phyloP scores from a whole-genome alignment of 2,888 invertebrate species.

The Vannuccia rotundouncinata region DNA sequence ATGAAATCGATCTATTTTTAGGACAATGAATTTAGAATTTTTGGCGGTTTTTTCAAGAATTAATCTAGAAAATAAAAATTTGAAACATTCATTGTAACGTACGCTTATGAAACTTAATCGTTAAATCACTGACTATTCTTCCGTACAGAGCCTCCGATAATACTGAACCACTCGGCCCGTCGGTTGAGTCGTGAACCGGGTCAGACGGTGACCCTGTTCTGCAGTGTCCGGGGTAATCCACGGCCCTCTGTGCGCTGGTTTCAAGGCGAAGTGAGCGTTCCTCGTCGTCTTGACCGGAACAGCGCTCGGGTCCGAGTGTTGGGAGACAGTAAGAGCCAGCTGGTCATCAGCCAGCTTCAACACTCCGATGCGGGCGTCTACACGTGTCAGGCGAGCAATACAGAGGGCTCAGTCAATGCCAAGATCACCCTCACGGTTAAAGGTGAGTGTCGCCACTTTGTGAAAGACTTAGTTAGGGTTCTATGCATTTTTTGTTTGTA shows the following conservation, averaged over 20 bases:
- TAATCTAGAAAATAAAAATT: too few species aligned
- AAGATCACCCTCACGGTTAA: neutral
- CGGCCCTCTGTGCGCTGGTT: neutral
- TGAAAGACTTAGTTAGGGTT: too few species aligned
- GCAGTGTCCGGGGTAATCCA: neutral
- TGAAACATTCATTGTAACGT: too few species aligned
- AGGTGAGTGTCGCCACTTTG: too few species aligned
- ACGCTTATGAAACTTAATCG: too few species aligned
- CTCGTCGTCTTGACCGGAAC: neutral
- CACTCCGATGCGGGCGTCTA: neutral
- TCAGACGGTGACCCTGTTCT: slow-evolving; percentile 21
- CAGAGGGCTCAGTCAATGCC: neutral
- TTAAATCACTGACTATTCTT: too few species aligned
- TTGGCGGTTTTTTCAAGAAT: too few species aligned
- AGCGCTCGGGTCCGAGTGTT: neutral
- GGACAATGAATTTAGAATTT: too few species aligned
- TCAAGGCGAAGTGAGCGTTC: slow-evolving; percentile 6
- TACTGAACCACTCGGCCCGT: slow-evolving; percentile 9
- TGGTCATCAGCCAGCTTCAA: neutral
- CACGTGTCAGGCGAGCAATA: slow-evolving; percentile 18
- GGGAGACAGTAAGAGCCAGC: neutral
- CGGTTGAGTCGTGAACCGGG: neutral
- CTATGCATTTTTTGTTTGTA: too few species aligned
- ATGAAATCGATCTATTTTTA: too few species aligned
- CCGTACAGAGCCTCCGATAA: neutral